phyloP scores from a whole-genome alignment of 2,797 vertebrate species.

The Mormyrus proboscirostris region DNA sequence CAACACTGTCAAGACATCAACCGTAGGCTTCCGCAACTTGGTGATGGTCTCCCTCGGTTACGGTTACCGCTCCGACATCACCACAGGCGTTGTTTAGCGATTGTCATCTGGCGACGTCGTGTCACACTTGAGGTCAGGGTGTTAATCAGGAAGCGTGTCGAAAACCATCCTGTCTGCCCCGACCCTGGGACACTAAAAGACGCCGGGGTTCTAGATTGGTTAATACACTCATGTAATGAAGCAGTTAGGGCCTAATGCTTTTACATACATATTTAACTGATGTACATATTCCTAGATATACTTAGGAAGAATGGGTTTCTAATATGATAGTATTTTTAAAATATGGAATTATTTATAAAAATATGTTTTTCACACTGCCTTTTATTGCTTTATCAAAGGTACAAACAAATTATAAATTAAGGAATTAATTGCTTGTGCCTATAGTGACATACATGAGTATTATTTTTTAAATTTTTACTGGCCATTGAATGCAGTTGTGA shows the following conservation, averaged over 20 bases:
- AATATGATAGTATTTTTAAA: not conserved
- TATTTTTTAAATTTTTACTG: not conserved
- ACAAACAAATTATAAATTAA: not conserved
- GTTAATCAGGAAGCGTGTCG: not conserved
- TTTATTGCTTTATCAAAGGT: not conserved
- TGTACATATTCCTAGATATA: not conserved
- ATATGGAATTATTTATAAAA: not conserved
- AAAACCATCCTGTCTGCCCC: not conserved
- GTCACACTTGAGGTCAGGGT: not conserved
- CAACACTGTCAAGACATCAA: not conserved
- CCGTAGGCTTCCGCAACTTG: not conserved
- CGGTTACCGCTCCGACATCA: not conserved
- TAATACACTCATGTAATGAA: not conserved
- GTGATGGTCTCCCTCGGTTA: not conserved
- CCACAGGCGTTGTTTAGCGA: not conserved
- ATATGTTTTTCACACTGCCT: not conserved
- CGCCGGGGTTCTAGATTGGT: not conserved
- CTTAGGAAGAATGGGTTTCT: not conserved
- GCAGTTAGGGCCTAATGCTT: not conserved
- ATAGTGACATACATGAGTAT: not conserved
- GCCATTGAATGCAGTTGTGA: not conserved
- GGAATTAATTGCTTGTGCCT: not conserved
- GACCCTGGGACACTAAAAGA: not conserved
- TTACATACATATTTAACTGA: not conserved
- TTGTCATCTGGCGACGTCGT: not conserved